Evolutionary conservation across 2,888 invertebrate species (phyloP).

Genomic region (Drosophila pseudotalamancana): DNA sequence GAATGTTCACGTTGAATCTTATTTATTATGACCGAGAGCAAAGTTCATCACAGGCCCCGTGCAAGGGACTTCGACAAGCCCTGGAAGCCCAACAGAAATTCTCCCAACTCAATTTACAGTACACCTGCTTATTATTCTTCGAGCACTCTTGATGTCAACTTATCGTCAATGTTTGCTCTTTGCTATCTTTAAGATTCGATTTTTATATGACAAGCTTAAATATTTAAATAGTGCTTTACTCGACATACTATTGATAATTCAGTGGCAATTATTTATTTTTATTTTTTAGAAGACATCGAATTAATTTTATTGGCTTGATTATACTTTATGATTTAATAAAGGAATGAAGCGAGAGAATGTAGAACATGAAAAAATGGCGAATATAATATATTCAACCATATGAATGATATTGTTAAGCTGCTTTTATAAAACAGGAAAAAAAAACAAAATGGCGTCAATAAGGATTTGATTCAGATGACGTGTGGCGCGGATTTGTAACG

Average conservation of each 20-base stretch:
- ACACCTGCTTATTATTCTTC: conserved; percentile 23
- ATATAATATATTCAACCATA: background rate
- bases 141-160: conserved; percentile 3
- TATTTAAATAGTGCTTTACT: background rate
- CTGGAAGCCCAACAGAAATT: background rate
- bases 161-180: background rate
- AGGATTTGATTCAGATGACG: conserved; percentile 57
- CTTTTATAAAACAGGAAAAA: background rate
- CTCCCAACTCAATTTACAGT: conserved; percentile 12
- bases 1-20: conserved; percentile 49
- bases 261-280: too few species aligned
- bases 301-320: too few species aligned
- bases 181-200: background rate
- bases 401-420: background rate
- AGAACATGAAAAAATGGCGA: too few species aligned
- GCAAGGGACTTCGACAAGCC: background rate
- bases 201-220: background rate
- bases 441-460: conserved; percentile 34
- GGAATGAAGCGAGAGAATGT: too few species aligned
- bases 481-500: conserved; percentile 39
- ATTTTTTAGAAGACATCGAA: too few species aligned
- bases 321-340: too few species aligned
- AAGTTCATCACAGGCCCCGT: conserved; percentile 7
- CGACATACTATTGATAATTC: too few species aligned
- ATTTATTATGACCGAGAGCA: conserved; percentile 55